Base-by-base conservation (phyloP, 2,797 vertebrate species). In the Novumbra hubbsi region DNA sequence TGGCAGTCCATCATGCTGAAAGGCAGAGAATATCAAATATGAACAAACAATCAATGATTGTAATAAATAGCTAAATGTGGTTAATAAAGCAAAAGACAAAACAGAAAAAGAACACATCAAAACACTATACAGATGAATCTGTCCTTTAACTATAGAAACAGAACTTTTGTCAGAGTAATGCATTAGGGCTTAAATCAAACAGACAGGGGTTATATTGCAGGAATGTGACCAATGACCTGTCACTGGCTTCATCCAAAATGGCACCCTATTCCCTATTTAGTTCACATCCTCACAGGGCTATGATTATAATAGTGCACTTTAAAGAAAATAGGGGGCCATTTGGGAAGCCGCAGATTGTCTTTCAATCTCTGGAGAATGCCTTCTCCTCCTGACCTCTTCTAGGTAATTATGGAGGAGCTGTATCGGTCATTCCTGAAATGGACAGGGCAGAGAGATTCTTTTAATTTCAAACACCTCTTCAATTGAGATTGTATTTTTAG, bases 1-100 rank as follows among this genome's bases (percentile, higher is more conserved):
- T 0, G 87, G 87, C 71, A 81, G 75, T 72, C 87, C 87, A 28
- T 87, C 79, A 49, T 88, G 87, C 87, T 88, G 82, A 68, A 45
- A 71, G 68, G 60, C 4, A 72, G 19, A 77, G 49, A 71, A 77
- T 57, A n/a, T 21, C n/a, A 21, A 57, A 57, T 11, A 24, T 21
- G 21, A 57, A 12, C 21, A 57, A 12, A 57, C 24, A 3, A 57
- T 57, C n/a, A 11, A 57, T 14, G 3, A 12, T 57, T 9, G 5
- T 14, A 57, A 57, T 9, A 24, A 24, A 57, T 57, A 55, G 50
- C 50, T n/a, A 11, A 57, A 57, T 24, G 21, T 57, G 55, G n/a
- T 57, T 24, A 0, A 57, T 24, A 21, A 57, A 21, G n/a, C 1
- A 57, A 57, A 57, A 57, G n/a, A 60, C 41, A 7, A 14, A 45